Percentiles rank a stretch among this genome's conserved stretches.
Evolutionary conservation across 2,797 vertebrate genomes (phyloP).

Genomic region (Simalia tracyae): DNA sequence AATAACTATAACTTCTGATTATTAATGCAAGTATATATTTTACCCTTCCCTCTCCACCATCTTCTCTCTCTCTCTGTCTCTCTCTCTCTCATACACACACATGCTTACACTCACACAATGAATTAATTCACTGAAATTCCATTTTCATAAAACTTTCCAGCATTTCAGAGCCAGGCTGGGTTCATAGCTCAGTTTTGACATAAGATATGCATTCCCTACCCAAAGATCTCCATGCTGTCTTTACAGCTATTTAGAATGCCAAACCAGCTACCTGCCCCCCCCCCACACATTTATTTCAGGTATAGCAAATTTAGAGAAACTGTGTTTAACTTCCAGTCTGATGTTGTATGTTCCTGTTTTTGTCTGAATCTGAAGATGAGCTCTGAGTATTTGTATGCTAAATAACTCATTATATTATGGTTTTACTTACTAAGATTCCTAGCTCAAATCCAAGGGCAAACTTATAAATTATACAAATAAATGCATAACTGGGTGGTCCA

Average conservation of each 20-base stretch:
- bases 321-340: neutral
- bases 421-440: neutral
- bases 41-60: neutral
- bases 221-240: neutral
- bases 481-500: neutral
- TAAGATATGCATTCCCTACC: neutral
- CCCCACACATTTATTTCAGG: neutral
- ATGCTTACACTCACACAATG: neutral
- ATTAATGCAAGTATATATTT: neutral
- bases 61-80: neutral
- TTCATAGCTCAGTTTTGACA: neutral
- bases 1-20: neutral
- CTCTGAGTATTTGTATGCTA: neutral
- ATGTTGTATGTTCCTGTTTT: neutral
- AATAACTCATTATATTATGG: neutral
- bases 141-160: neutral
- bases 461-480: neutral
- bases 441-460: neutral
- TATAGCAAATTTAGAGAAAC: neutral
- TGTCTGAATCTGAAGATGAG: neutral
- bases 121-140: neutral
- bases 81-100: neutral
- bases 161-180: neutral
- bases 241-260: neutral
- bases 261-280: neutral